These are phyloP conservation scores for Thalassarche chlororhynchos DNA, from an alignment of 2,113 vertebrate genomes.

Conservation along the genomic window DNA sequence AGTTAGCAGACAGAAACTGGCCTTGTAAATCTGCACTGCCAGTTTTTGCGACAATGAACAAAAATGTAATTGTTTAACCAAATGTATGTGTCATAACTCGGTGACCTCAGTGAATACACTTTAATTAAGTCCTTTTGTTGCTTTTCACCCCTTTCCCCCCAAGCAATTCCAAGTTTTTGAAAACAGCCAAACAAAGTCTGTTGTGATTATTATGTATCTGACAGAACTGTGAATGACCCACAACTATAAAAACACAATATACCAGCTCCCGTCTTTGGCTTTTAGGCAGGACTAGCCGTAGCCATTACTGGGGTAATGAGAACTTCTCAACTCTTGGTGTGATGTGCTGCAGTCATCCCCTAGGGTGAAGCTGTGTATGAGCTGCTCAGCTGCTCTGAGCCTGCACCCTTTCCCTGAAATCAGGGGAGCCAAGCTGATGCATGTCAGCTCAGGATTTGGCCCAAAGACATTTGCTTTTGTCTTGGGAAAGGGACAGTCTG, in stretches of 20 bases:
- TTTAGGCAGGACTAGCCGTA: neutral
- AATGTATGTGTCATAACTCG: conserved; percentile 47
- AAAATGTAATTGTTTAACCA: conserved; percentile 60
- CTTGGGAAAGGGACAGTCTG: neutral
- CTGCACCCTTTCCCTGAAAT: neutral
- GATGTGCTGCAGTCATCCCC: neutral
- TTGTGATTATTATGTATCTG: conserved; percentile 22
- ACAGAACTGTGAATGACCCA: conserved; percentile 51
- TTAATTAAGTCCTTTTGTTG: conserved; percentile 68
- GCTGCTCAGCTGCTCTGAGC: neutral
- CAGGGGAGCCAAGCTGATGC: neutral
- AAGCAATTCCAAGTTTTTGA: conserved; percentile 40
- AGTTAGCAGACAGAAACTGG: neutral
- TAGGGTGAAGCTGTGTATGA: neutral
- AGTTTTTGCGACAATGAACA: conserved; percentile 53
- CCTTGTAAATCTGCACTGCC: conserved; percentile 25
- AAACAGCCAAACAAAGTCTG: conserved; percentile 38
- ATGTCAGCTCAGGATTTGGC: neutral
- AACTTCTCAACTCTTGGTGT: neutral
- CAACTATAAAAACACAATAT: conserved; percentile 22
- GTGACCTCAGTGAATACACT: conserved; percentile 30
- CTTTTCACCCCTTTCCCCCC: conserved; percentile 8
- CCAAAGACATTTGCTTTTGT: neutral
- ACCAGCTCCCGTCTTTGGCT: conserved; percentile 20
- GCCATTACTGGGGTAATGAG: neutral